Evolutionary conservation across 1,140 invertebrate species (phyloP), one percentile per base, ranked within the genome.

Genomic region (Agrilus planipennis): DNA sequence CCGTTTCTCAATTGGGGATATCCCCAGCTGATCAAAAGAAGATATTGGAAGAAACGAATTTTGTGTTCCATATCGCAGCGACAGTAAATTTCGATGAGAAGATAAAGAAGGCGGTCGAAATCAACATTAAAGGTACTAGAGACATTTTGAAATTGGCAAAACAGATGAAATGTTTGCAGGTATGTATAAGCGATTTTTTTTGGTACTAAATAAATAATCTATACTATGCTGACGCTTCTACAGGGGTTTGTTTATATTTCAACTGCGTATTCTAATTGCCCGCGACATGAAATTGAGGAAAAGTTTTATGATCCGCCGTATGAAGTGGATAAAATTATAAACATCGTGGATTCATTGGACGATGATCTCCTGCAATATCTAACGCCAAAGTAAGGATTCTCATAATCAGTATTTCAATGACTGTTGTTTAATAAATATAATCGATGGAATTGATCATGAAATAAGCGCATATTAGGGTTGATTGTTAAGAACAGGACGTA

Each of bases 11-110:
- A 38, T 21, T 52, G 10, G 51, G 45, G n/a, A 20, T 52, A 5
- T 36, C 15, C 12, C 20, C 40, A 10, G 0, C 9, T 1, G 45
- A 47, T 30, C 35, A 19, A 10, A 27, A 49, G 11, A 29, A 15
- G 7, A 18, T 82, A 1, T 67, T 69, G 14, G 64, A 73, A 23
- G 72, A 80, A 58, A 77, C 79, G 49, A 42, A 41, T 17, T 22
- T 34, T 16, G 34, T 60, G 75, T 89, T 79, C 54, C 76, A 81
- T 41, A 72, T 70, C 0, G 78, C 77, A 0, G 78, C 77, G 0
- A 80, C 76, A 0, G 72, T 80, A 0, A 69, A 71, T 46, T 79
- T 80, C 37, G 76, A 81, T 51, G 77, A 82, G 48, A 72, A 76
- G 20, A 57, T 82, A 5, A 68, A 72, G 41, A 58, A 71, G 0